These are phyloP conservation scores for Uromys caudimaculatus DNA, from an alignment of 2,797 vertebrate species.

Conservation along the genomic window DNA sequence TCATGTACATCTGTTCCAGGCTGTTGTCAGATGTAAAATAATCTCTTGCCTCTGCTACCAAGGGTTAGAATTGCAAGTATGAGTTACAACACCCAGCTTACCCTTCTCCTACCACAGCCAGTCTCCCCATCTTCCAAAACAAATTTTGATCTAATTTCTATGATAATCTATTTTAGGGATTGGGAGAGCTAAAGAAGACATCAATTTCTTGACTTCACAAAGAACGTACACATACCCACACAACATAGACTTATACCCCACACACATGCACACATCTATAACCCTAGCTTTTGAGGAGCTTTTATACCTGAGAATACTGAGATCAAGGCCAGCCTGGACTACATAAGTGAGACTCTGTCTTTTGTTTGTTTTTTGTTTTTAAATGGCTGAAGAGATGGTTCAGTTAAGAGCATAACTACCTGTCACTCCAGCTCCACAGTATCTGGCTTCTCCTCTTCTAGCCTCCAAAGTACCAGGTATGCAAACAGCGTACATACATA, in stretches of 20 bases:
- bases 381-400: not conserved
- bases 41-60: not conserved
- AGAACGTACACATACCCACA: not conserved
- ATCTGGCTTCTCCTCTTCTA: not conserved
- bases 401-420: not conserved
- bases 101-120: not conserved
- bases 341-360: not conserved
- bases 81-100: not conserved
- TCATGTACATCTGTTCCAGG: not conserved
- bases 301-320: not conserved
- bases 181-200: not conserved
- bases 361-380: not conserved
- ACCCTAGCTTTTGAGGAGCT: not conserved
- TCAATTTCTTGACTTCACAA: not conserved
- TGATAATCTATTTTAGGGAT: not conserved
- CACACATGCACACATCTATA: not conserved
- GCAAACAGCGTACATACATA: not conserved
- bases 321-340: not conserved
- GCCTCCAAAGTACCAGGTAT: not conserved
- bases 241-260: not conserved
- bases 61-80: not conserved
- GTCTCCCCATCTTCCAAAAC: not conserved
- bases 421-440: not conserved
- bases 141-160: not conserved
- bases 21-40: not conserved